Conservation (phyloP, 92 coral and sea anemone species). For the Zoanthus sociatus region DNA sequence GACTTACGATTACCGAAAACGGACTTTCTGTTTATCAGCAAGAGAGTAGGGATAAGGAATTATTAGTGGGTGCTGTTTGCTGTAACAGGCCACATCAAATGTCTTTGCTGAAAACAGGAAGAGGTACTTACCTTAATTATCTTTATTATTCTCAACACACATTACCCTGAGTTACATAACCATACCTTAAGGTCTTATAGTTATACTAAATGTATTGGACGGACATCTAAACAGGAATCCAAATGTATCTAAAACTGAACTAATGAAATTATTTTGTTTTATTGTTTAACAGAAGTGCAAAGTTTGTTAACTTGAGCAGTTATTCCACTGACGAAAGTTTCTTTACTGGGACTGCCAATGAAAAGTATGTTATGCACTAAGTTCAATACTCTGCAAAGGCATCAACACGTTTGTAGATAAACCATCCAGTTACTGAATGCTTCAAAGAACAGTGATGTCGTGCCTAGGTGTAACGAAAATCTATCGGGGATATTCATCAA, state of each 20-base stretch:
- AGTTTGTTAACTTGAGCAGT: background rate
- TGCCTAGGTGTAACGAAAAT: background rate
- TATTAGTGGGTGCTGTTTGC: no score
- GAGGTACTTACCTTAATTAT: no score
- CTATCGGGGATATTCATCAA: background rate
- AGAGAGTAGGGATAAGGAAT: no score
- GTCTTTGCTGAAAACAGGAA: no score
- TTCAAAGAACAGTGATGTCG: constrained; percentile 8
- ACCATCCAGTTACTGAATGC: background rate
- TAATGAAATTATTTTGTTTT: background rate
- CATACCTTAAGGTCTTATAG: background rate
- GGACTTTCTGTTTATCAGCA: no score
- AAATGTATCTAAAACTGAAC: background rate
- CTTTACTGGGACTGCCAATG: constrained; percentile 18
- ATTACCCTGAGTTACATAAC: background rate
- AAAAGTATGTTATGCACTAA: constrained; percentile 7
- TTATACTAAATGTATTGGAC: background rate
- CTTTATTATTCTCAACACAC: no score
- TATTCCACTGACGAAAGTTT: background rate
- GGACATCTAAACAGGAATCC: background rate
- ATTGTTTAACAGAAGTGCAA: constrained; percentile 4
- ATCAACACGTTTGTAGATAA: background rate
- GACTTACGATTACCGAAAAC: background rate
- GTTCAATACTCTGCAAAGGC: background rate
- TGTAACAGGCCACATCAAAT: no score